Conservation (phyloP, 2,113 vertebrate species). For the Vidua macroura region DNA sequence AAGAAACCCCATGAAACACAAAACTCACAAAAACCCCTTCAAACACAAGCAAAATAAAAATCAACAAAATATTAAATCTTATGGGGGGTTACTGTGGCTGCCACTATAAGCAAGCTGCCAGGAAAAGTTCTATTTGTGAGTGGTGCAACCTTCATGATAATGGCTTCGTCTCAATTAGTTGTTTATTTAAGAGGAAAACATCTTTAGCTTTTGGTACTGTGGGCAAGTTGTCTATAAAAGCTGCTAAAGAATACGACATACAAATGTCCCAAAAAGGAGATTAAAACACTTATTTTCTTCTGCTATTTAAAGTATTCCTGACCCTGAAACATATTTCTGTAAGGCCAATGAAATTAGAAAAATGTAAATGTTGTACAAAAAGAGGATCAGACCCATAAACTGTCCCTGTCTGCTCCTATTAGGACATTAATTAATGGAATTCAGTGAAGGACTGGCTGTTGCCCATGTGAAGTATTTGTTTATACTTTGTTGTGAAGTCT, state of each 20-base stretch:
- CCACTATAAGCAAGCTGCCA: background rate
- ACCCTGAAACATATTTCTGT: background rate
- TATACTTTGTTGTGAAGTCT: background rate
- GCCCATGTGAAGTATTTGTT: background rate
- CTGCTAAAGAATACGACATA: background rate
- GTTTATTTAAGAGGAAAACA: background rate
- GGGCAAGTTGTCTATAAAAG: background rate
- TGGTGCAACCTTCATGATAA: background rate
- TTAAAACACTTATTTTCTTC: background rate
- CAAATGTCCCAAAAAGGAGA: conserved; percentile 42
- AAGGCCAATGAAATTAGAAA: background rate
- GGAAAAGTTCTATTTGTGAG: background rate
- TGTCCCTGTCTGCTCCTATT: background rate
- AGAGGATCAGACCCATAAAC: conserved; percentile 1
- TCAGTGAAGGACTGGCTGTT: background rate
- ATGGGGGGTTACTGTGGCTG: accelerated
- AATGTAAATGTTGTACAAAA: conserved; percentile 34
- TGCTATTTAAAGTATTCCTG: background rate
- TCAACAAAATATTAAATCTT: background rate
- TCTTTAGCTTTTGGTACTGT: background rate
- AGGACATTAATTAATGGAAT: background rate
- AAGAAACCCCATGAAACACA: background rate
- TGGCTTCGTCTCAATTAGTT: background rate
- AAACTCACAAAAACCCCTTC: accelerated
- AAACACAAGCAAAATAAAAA: background rate